These are phyloP conservation scores for Zalophus californianus DNA, from an alignment of 2,797 vertebrate genomes.

Conservation along the genomic window DNA sequence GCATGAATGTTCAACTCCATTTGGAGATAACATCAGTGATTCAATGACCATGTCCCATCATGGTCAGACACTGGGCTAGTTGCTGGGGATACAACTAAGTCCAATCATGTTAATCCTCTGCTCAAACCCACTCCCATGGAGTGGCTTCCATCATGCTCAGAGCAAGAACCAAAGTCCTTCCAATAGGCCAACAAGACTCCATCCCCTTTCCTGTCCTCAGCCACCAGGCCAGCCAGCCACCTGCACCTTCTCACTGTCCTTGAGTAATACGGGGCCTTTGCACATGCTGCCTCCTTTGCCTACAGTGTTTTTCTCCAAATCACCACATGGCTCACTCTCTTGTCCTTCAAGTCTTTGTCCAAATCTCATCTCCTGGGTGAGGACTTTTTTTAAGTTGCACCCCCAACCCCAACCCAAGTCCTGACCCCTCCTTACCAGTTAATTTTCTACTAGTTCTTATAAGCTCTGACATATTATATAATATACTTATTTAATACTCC, in stretches of 20 bases:
- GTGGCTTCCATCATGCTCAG: fast-evolving
- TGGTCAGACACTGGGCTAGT: fast-evolving
- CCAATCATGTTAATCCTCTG: not conserved
- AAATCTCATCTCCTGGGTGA: not conserved
- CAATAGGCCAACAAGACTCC: not conserved
- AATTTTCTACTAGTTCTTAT: not conserved
- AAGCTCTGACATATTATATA: not conserved
- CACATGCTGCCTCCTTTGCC: not conserved
- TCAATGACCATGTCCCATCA: fast-evolving
- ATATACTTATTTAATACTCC: not conserved
- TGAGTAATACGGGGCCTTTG: not conserved
- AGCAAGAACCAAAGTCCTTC: not conserved
- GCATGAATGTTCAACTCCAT: too few species aligned
- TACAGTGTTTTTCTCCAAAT: not conserved
- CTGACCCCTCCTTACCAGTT: too few species aligned
- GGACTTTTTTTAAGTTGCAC: not conserved
- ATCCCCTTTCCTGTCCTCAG: not conserved
- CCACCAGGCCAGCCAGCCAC: not conserved
- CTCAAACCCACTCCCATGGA: not conserved
- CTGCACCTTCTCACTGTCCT: fast-evolving
- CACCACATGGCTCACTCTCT: not conserved
- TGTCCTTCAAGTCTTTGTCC: not conserved
- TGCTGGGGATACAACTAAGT: not conserved
- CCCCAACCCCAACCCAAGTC: not conserved
- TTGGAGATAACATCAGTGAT: not conserved